These are phyloP conservation scores for Myrmecophaga tridactyla DNA, from an alignment of 2,113 vertebrate species.

Conservation along the genomic window DNA sequence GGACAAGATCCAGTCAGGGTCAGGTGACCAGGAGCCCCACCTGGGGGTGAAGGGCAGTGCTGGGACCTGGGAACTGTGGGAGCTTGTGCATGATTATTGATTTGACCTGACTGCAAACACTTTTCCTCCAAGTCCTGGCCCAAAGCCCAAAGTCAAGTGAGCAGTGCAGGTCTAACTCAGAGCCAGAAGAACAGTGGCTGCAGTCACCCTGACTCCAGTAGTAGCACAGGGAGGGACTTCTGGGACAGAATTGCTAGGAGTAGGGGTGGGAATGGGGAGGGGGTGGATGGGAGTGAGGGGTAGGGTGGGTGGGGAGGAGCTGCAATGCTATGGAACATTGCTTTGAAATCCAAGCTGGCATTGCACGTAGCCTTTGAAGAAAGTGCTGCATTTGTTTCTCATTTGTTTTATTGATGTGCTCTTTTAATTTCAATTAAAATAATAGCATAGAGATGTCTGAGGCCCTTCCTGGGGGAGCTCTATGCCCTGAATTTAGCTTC, in stretches of 20 bases:
- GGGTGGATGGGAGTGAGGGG: not conserved
- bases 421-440: conserved; percentile 57
- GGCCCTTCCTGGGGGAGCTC: not conserved
- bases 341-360: not conserved
- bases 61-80: not conserved
- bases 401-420: not conserved
- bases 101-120: not conserved
- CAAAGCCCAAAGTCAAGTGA: not conserved
- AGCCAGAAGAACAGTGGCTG: not conserved
- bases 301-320: too few species aligned
- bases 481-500: not conserved
- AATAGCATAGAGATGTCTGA: not conserved
- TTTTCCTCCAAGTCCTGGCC: accelerated
- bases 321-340: not conserved
- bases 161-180: not conserved
- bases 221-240: not conserved
- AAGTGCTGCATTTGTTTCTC: not conserved
- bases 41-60: not conserved
- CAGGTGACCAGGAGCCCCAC: not conserved
- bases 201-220: not conserved
- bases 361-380: not conserved
- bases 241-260: accelerated
- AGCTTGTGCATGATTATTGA: accelerated
- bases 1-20: too few species aligned
- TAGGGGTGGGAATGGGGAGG: too few species aligned